Evolutionary conservation across 2,797 vertebrate species (phyloP).

Genomic region (Synaphobranchus kaupii): DNA sequence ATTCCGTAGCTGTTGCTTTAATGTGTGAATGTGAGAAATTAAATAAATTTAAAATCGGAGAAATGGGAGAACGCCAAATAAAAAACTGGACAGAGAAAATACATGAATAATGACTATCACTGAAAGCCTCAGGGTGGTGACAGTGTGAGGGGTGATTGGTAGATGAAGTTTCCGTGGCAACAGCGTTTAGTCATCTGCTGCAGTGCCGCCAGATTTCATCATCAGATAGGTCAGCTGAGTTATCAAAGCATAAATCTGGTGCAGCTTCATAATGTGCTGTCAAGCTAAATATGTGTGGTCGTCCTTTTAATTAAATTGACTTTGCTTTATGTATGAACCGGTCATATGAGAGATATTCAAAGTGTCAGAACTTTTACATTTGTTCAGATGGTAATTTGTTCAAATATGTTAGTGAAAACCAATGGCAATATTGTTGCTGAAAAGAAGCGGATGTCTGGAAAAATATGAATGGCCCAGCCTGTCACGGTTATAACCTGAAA

Average conservation of each 20-base stretch:
- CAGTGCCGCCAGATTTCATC: neutral
- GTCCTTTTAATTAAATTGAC: neutral
- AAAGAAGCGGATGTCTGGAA: conserved; percentile 23
- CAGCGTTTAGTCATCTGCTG: neutral
- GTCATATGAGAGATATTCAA: neutral
- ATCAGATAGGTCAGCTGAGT: neutral
- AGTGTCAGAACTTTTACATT: neutral
- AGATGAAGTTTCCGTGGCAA: neutral
- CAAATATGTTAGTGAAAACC: conserved; percentile 28
- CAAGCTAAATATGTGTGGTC: neutral
- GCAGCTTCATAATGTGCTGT: neutral
- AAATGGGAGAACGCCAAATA: neutral
- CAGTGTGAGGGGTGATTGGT: neutral
- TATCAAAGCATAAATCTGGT: neutral
- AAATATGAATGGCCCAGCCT: conserved; percentile 20
- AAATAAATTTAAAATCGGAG: neutral
- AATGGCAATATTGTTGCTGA: conserved; percentile 20
- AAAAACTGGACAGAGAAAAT: neutral
- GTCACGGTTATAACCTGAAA: neutral
- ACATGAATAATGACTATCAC: neutral
- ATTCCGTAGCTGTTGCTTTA: conserved; percentile 9
- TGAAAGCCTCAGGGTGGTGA: neutral
- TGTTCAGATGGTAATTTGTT: neutral
- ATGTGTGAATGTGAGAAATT: neutral
- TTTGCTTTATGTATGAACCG: neutral